Conservation (phyloP, 2,797 vertebrate species). For the Acanthiza pusilla region DNA sequence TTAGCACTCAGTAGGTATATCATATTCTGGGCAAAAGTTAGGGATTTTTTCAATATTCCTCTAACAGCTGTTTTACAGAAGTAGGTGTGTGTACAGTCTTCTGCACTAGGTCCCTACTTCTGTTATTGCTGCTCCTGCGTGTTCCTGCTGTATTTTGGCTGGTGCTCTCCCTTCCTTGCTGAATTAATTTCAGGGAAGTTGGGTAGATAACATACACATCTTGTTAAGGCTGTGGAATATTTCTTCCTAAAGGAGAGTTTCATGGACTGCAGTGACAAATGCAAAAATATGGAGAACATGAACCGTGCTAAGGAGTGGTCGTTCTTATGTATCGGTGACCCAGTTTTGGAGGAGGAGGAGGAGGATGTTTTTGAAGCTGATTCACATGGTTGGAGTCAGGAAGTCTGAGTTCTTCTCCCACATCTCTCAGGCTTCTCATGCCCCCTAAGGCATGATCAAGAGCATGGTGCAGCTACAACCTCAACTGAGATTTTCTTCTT, state of each 20-base stretch:
- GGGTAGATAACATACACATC: background rate
- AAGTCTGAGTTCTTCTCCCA: background rate
- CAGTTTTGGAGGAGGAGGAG: background rate
- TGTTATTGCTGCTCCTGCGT: background rate
- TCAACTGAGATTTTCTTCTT: background rate
- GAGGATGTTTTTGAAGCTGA: background rate
- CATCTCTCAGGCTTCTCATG: background rate
- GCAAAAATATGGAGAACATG: background rate
- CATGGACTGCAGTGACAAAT: background rate
- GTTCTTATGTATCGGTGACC: background rate
- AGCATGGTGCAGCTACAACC: background rate
- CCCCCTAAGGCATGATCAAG: background rate
- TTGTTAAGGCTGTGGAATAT: background rate
- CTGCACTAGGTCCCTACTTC: background rate
- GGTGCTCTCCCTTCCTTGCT: background rate
- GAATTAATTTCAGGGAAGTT: background rate
- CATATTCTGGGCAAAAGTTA: conserved; percentile 3
- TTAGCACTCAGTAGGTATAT: conserved; percentile 12
- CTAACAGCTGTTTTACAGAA: background rate
- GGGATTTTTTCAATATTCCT: background rate
- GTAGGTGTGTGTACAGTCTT: background rate
- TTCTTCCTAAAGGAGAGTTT: background rate
- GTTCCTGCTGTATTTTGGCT: background rate
- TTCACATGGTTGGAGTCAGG: background rate
- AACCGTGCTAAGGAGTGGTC: background rate